phyloP scores from a whole-genome alignment of 2,888 invertebrate species.

The Malthinus flaveolus region DNA sequence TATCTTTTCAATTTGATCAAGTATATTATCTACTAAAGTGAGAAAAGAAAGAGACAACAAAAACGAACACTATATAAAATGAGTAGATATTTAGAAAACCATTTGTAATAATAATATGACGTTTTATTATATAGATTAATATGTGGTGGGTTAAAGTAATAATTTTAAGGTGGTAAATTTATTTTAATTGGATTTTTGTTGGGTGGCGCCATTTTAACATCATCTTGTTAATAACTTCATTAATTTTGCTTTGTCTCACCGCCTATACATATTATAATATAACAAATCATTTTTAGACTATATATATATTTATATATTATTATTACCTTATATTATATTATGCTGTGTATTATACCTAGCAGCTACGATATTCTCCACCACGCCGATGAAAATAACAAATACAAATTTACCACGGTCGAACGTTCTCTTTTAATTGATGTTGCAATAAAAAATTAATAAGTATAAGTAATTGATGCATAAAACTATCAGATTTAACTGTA shows the following conservation, averaged over 20 bases:
- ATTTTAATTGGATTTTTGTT: constrained; percentile 44
- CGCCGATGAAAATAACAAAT: too few species aligned
- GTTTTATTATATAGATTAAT: constrained; percentile 21
- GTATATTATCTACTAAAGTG: too few species aligned
- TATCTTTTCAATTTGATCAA: constrained; percentile 3
- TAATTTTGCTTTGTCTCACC: constrained; percentile 35
- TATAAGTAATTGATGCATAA: too few species aligned
- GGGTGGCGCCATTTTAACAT: constrained; percentile 40
- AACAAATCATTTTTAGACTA: constrained; percentile 18
- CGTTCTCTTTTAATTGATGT: too few species aligned
- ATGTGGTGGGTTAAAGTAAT: constrained; percentile 27
- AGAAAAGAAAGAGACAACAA: constrained; percentile 3
- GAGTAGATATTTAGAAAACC: constrained; percentile 18
- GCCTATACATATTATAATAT: constrained; percentile 18
- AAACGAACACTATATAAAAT: constrained; percentile 8
- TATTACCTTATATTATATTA: too few species aligned
- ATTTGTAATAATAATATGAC: constrained; percentile 25
- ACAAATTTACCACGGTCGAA: too few species aligned
- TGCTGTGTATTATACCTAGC: too few species aligned
- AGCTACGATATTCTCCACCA: too few species aligned
- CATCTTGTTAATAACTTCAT: constrained; percentile 47
- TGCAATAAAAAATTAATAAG: too few species aligned
- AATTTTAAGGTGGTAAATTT: constrained; percentile 43
- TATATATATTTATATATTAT: too few species aligned
- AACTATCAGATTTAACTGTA: too few species aligned